Conservation (phyloP, 2,888 invertebrate genomes). For the Aricia artaxerxes region DNA sequence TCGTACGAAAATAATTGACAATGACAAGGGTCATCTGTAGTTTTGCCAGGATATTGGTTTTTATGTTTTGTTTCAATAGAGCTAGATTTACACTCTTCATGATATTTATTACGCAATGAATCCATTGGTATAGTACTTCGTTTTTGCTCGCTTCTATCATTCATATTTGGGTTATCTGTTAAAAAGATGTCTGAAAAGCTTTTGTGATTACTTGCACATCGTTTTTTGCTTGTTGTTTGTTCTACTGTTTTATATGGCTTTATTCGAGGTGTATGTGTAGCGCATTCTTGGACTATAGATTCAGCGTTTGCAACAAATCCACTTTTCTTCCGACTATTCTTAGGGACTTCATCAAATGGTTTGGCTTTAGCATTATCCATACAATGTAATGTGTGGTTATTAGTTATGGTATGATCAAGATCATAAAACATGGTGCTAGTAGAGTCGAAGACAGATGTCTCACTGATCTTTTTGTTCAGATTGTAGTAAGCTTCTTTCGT, state of each 20-base stretch:
- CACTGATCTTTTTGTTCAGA: conserved; percentile 51
- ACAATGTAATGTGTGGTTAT: conserved; percentile 62
- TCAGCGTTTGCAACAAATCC: conserved; percentile 50
- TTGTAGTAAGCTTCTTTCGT: conserved; percentile 58
- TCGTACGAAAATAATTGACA: conserved; percentile 67
- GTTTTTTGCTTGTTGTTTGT: conserved; percentile 48
- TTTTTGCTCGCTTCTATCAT: conserved; percentile 44
- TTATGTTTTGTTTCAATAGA: conserved; percentile 53
- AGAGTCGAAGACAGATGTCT: conserved; percentile 51
- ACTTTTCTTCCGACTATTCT: conserved; percentile 38
- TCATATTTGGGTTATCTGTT: conserved; percentile 46
- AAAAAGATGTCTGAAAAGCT: conserved; percentile 61
- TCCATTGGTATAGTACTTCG: conserved; percentile 53
- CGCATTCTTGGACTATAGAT: conserved; percentile 61
- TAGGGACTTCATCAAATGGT: conserved; percentile 32
- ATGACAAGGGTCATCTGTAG: conserved; percentile 61
- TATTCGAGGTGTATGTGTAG: conserved; percentile 53
- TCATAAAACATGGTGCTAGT: conserved; percentile 69
- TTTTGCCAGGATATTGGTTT: conserved; percentile 54
- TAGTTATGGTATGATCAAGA: conserved; percentile 62
- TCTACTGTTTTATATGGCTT: conserved; percentile 49
- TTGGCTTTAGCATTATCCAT: conserved; percentile 50
- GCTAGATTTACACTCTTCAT: conserved; percentile 56
- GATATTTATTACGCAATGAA: conserved; percentile 65
- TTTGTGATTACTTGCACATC: conserved; percentile 45